Evolutionary conservation across 37 sponge, comb jelly and placozoan species (phyloP).

Genomic region (Halichondria panicea): DNA sequence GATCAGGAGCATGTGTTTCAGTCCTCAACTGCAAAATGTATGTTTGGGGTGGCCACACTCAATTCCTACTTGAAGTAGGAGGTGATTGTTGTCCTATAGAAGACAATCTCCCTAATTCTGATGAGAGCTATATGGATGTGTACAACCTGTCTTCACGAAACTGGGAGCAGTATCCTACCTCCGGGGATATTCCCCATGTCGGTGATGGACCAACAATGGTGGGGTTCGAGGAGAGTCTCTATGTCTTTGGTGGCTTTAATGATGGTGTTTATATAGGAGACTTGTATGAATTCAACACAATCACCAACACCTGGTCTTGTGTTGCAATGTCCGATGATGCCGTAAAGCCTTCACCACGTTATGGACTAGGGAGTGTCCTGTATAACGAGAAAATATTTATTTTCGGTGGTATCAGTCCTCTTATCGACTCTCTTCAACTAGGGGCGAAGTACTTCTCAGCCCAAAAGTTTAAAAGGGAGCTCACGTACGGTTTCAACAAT

Average conservation of each 20-base stretch:
- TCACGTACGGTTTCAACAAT: conserved; percentile 25
- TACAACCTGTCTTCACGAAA: not conserved
- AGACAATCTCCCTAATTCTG: conserved; percentile 7
- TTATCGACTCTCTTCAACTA: not conserved
- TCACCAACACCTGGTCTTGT: not conserved
- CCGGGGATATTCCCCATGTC: not conserved
- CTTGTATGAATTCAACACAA: not conserved
- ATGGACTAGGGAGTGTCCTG: not conserved
- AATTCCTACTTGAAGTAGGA: not conserved
- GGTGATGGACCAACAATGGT: conserved; percentile 10
- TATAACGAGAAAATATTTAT: not conserved
- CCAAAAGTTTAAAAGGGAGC: not conserved
- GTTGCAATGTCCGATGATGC: not conserved
- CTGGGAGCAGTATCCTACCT: conserved; percentile 2
- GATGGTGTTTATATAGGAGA: not conserved
- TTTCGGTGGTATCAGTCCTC: conserved; percentile 2
- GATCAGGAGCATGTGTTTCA: not conserved
- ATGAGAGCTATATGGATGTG: conserved; percentile 15
- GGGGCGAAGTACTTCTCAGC: conserved; percentile 6
- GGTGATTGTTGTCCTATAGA: conserved; percentile 12
- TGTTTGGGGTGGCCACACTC: conserved; percentile 13
- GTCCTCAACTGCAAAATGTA: not conserved
- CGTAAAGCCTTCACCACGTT: not conserved
- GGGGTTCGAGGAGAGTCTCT: not conserved
- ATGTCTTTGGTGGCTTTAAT: conserved; percentile 42